Percentiles rank a stretch among this genome's conserved stretches.
Conservation (phyloP, 2,797 vertebrate genomes). For the Poecilia picta region DNA sequence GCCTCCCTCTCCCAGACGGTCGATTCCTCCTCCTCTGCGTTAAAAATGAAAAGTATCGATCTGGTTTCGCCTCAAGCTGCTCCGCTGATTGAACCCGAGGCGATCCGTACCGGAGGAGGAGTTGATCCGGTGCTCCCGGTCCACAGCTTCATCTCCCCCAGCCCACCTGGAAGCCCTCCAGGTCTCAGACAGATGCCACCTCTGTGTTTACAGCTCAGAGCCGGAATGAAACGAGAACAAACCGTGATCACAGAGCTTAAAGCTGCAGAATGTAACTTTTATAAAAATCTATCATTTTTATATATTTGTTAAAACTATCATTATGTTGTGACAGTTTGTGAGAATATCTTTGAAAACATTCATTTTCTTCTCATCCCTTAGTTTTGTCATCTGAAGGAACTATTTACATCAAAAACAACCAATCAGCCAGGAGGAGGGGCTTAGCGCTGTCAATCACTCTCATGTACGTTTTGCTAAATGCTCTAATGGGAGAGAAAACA, state of each 20-base stretch:
- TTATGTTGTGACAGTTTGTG: too few species aligned
- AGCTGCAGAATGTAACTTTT: too few species aligned
- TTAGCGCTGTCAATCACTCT: too few species aligned
- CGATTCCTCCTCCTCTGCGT: conserved; percentile 72
- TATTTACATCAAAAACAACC: too few species aligned
- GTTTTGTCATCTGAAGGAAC: too few species aligned
- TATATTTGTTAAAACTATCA: too few species aligned
- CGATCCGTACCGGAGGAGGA: conserved; percentile 63
- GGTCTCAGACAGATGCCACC: conserved; percentile 24
- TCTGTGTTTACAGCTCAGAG: conserved; percentile 37
- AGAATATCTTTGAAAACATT: too few species aligned
- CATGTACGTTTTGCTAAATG: too few species aligned
- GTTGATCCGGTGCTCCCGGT: conserved; percentile 53
- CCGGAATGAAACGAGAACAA: conserved; percentile 45
- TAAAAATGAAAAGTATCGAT: conserved; percentile 85
- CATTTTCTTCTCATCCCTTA: too few species aligned
- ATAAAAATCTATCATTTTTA: too few species aligned
- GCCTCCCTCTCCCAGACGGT: conserved; percentile 51
- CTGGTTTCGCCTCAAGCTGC: conserved; percentile 66
- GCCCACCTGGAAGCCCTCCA: conserved; percentile 39
- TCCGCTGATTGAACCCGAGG: conserved; percentile 75
- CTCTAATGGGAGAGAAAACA: too few species aligned
- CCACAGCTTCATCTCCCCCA: conserved; percentile 58
- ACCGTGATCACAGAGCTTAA: conserved; percentile 28
- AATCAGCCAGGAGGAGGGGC: too few species aligned